phyloP scores from a whole-genome alignment of 2,113 vertebrate species.

The Ornithorhynchus anatinus region DNA sequence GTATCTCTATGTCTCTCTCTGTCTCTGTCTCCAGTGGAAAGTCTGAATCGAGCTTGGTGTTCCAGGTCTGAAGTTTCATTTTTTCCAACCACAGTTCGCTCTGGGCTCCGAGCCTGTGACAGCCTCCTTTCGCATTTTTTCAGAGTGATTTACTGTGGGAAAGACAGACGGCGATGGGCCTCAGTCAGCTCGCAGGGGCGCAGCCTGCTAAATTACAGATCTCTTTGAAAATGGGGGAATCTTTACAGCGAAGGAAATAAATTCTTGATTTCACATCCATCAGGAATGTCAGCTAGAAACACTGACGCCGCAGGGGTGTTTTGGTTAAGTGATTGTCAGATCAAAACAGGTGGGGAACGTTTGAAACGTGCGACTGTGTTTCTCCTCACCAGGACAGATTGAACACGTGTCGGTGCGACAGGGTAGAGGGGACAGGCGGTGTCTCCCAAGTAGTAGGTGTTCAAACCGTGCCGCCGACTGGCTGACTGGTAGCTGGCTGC shows the following conservation, averaged over 20 bases:
- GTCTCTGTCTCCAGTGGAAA: conserved; percentile 62
- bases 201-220: not conserved
- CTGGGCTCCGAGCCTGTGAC: conserved; percentile 35
- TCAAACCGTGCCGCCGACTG: too few species aligned
- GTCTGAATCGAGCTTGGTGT: conserved; percentile 52
- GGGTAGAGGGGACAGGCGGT: too few species aligned
- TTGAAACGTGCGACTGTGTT: too few species aligned
- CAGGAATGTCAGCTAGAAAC: not conserved
- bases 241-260: not conserved
- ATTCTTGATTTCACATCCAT: conserved; percentile 1
- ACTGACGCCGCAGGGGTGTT: not conserved
- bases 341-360: not conserved
- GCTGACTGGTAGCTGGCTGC: too few species aligned
- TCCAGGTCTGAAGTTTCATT: conserved; percentile 52
- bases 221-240: conserved; percentile 17
- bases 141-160: conserved; percentile 33
- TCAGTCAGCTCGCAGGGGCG: not conserved
- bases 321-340: not conserved
- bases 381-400: too few species aligned
- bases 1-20: too few species aligned
- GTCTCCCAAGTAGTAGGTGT: too few species aligned
- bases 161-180: conserved; percentile 40
- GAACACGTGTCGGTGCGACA: too few species aligned
- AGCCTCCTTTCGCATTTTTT: conserved; percentile 45
- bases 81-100: conserved; percentile 51